Conservation (phyloP, 1,140 invertebrate genomes). For the Drosophila simulans region DNA sequence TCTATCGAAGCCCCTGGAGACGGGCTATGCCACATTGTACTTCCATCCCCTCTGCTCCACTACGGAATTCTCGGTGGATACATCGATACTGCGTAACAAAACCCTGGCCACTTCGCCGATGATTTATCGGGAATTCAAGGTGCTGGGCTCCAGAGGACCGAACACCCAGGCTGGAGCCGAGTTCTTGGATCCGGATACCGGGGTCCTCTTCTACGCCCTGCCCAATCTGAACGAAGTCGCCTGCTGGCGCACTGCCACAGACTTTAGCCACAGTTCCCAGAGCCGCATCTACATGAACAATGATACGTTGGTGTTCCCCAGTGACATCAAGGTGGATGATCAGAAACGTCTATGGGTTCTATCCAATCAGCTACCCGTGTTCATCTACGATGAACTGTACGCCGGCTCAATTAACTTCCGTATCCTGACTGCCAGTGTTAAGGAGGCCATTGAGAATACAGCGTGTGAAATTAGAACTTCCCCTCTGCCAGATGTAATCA, state of each 20-base stretch:
- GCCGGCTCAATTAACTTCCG: constrained; percentile 89
- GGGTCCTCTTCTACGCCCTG: constrained; percentile 91
- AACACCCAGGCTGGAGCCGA: constrained; percentile 91
- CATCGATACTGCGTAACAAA: constrained; percentile 87
- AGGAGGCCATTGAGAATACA: constrained; percentile 89
- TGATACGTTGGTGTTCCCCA: constrained; percentile 90
- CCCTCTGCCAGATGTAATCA: constrained; percentile 85
- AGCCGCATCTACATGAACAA: constrained; percentile 89
- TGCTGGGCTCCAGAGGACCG: constrained; percentile 88
- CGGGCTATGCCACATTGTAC: constrained; percentile 90
- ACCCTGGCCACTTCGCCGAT: constrained; percentile 85
- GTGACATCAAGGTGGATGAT: constrained; percentile 90
- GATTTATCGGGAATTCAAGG: constrained; percentile 88
- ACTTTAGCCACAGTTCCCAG: constrained; percentile 88
- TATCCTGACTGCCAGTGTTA: constrained; percentile 88
- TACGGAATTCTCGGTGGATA: constrained; percentile 90
- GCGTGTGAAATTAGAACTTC: constrained; percentile 87
- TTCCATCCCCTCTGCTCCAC: constrained; percentile 91
- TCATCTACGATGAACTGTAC: constrained; percentile 89
- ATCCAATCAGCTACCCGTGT: constrained; percentile 89
- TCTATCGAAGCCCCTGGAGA: constrained; percentile 86
- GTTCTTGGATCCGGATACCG: constrained; percentile 89
- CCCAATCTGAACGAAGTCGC: constrained; percentile 91
- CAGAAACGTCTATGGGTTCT: constrained; percentile 90
- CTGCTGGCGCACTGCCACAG: constrained; percentile 90